Evolutionary conservation across 2,797 vertebrate species (phyloP), one percentile per base, ranked within the genome.

Genomic region (Centropyge bicolor): DNA sequence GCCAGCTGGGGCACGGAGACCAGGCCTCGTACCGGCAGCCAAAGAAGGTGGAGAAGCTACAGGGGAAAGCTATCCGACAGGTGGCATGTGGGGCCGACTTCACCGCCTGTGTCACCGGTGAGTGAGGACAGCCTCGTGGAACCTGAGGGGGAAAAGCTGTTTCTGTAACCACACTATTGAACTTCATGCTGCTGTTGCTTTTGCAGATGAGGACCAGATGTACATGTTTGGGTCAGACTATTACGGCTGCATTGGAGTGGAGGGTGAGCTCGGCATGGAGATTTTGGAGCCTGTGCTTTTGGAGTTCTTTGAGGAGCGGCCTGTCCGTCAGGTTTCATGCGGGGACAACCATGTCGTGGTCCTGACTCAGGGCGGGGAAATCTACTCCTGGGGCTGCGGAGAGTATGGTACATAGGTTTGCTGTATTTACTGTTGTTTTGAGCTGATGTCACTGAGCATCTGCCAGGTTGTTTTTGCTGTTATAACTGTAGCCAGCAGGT

Each of bases 211-310:
- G 88, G 98, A 98, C 89, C 98, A 99, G 92, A 94, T 98, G 87
- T 99, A 99, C 93, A 97, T 97, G 93, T 99, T 99, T 74, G 98
- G 98, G 67, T 99, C 98, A 0, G 98, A 99, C 90, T 99, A 99
- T 83, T 99, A 99, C 0, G 98, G 98, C 87, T 99, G 98, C 91
- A 96, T 99, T n/a, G 98, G 98, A 0, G 83, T 98, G 67, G 97
- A 97, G 89, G 96, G 95, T 43, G 91, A 93, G 60, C 84, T 94
- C 22, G 97, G 97, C 35, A 86, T 90, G 31, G 97, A 99, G 91
- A 95, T 98, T 52, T 90, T 99, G 73, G 97, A 98, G 80, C 98
- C 98, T 0, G 92, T 97, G 84, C 95, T 97, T 72, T 91, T 99
- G 92, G 95, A 96, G 85, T 98, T 98, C 91, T 99, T 99, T 73